phyloP scores from a whole-genome alignment of 2,888 invertebrate species.

The Parasteatoda lunata region DNA sequence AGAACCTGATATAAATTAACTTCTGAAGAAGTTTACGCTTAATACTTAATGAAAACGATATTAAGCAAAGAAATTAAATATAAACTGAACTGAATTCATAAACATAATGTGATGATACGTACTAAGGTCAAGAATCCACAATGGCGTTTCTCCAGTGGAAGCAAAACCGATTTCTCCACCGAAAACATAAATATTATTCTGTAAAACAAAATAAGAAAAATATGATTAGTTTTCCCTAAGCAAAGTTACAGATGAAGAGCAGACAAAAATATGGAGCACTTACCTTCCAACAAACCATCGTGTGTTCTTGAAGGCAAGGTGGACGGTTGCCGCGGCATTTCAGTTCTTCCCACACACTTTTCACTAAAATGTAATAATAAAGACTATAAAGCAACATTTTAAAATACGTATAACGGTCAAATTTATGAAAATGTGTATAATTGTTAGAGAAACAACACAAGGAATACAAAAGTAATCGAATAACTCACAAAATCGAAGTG shows the following conservation, averaged over 20 bases:
- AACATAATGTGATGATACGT: conserved; percentile 11
- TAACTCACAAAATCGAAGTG: too few relatives aligned
- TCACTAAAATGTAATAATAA: conserved; percentile 77
- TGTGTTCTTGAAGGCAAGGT: conserved; percentile 89
- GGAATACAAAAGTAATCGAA: too few relatives aligned
- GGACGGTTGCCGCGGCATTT: conserved; percentile 80
- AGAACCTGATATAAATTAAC: too few relatives aligned
- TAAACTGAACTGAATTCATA: background rate
- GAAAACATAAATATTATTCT: conserved; percentile 83
- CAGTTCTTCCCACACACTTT: conserved; percentile 84
- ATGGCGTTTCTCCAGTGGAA: conserved; percentile 84
- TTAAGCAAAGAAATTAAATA: background rate
- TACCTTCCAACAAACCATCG: conserved; percentile 84
- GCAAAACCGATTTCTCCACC: conserved; percentile 90
- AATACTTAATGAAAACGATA: too few relatives aligned
- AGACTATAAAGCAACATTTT: background rate
- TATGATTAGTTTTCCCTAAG: background rate
- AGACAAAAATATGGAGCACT: conserved; percentile 68
- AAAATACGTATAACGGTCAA: too few relatives aligned
- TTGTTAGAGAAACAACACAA: too few relatives aligned
- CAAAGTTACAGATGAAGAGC: background rate
- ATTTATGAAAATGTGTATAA: too few relatives aligned
- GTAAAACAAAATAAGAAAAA: conserved; percentile 37
- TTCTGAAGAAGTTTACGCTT: too few relatives aligned
- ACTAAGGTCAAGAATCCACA: conserved; percentile 86